Percentiles rank a stretch among this genome's conserved stretches.
Evolutionary conservation across 2,888 invertebrate genomes (phyloP).

Genomic region (Steromphala cineraria): DNA sequence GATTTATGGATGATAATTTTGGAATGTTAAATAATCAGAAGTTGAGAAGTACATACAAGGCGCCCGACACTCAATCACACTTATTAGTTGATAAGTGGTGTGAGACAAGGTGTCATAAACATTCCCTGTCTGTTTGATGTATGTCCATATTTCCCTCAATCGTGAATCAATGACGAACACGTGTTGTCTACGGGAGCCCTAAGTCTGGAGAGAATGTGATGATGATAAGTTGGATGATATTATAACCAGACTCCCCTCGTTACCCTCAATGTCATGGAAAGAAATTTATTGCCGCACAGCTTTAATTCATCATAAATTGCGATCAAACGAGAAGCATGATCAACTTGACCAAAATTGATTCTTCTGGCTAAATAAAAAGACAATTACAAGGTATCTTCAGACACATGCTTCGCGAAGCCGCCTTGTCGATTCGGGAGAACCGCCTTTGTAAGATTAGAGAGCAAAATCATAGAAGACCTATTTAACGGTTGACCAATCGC

Average conservation of each 20-base stretch:
- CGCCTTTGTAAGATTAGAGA: too few relatives aligned
- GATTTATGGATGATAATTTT: too few relatives aligned
- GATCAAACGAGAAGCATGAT: background rate
- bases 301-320: conserved; percentile 8
- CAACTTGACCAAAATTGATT: background rate
- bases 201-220: background rate
- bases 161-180: background rate
- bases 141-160: background rate
- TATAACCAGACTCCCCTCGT: background rate
- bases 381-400: background rate
- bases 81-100: background rate
- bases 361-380: background rate
- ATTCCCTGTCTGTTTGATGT: background rate
- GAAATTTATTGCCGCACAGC: background rate
- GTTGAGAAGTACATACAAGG: too few relatives aligned
- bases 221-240: background rate
- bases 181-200: background rate
- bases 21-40: too few relatives aligned
- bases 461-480: background rate
- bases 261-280: background rate
- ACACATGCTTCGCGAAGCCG: too few relatives aligned
- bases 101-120: background rate
- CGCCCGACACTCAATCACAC: background rate
- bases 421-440: too few relatives aligned
- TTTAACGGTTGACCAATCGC: background rate